Percentiles rank a stretch among this genome's conserved stretches.
These are phyloP conservation scores for Kuschelorhynchus macadamiae DNA, from an alignment of 2,888 invertebrate genomes.

Conservation along the genomic window DNA sequence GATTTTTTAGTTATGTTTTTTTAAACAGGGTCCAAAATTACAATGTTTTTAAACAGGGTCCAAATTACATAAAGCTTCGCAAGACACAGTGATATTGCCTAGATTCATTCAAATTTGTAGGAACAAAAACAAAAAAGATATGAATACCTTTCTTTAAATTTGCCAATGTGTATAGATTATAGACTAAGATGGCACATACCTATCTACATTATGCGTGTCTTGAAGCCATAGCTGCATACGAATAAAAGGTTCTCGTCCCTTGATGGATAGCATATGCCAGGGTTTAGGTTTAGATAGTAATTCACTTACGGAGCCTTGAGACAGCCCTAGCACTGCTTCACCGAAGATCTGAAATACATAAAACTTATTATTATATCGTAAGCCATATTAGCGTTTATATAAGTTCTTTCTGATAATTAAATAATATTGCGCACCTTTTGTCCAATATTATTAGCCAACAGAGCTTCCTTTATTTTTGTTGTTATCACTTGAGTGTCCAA, in stretches of 20 bases:
- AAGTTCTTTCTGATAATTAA: too few species aligned
- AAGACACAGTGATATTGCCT: too few species aligned
- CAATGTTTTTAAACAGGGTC: too few species aligned
- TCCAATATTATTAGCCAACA: slow-evolving; percentile 96
- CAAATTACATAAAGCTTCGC: too few species aligned
- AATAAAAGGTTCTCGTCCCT: slow-evolving; percentile 96
- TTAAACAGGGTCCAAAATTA: too few species aligned
- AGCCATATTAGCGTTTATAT: too few species aligned
- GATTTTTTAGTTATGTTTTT: too few species aligned
- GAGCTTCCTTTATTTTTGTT: slow-evolving; percentile 96
- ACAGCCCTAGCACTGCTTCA: slow-evolving; percentile 95
- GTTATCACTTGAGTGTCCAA: slow-evolving; percentile 97
- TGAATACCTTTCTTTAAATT: too few species aligned
- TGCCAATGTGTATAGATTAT: too few species aligned
- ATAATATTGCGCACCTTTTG: slow-evolving; percentile 82
- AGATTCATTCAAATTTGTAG: too few species aligned
- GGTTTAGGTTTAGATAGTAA: slow-evolving; percentile 97
- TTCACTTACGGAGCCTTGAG: slow-evolving; percentile 98
- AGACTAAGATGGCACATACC: slow-evolving; percentile 62
- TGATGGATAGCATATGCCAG: slow-evolving; percentile 99
- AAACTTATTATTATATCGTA: too few species aligned
- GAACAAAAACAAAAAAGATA: too few species aligned
- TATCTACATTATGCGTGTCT: slow-evolving; percentile 95
- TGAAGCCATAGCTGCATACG: slow-evolving; percentile 97
- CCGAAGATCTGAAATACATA: slow-evolving; percentile 84